Base-by-base conservation (phyloP, 1,140 invertebrate species). In the Drosophila micromelanica region DNA sequence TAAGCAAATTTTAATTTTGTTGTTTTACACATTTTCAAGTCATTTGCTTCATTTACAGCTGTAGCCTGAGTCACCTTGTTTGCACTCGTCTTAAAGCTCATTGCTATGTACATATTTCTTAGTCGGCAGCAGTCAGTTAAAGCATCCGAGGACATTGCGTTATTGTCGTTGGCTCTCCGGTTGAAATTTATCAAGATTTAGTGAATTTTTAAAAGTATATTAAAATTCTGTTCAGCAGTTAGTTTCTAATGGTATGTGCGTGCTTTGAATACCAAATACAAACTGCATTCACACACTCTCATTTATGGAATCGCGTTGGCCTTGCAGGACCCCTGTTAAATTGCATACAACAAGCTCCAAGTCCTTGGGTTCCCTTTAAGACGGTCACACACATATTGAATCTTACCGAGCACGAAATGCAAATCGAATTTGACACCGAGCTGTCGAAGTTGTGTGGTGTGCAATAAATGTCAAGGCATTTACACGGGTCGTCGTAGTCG, bases 401-500 rank as follows among this genome's bases (percentile, higher is more conserved):
- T 27, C 43, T 49, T 65, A 32, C n/a, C 43, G 30, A 64, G 64
- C 45, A 72, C 61, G 63, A 76, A 76, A 84, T 89, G 76, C 85
- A 87, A 87, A 87, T 87, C 76, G 63, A 87, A 84, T 89, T 80
- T 61, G 84, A 84, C 76, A 75, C 72, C 73, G 69, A 84, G 59
- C 65, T 71, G 85, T 89, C 76, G 76, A 87, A 80, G 79, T 79
- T 84, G 79, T 68, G 75, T 78, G 76, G 79, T 65, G 68, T 71
- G 55, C 38, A 59, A 67, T 78, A 90, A 90, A 90, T 90, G 86
- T 90, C 87, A 90, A 90, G 86, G 86, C 75, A 90, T 90, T 86
- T 82, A 86, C 80, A 82, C 62, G 81, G 84, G 79, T 84, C 78
- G 64, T 60, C 55, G 63, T 55, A 48, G 60, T 68, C 46, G 76